Evolutionary conservation across 2,888 invertebrate species (phyloP), one percentile per base, ranked within the genome.

Genomic region (Eupithecia inturbata): DNA sequence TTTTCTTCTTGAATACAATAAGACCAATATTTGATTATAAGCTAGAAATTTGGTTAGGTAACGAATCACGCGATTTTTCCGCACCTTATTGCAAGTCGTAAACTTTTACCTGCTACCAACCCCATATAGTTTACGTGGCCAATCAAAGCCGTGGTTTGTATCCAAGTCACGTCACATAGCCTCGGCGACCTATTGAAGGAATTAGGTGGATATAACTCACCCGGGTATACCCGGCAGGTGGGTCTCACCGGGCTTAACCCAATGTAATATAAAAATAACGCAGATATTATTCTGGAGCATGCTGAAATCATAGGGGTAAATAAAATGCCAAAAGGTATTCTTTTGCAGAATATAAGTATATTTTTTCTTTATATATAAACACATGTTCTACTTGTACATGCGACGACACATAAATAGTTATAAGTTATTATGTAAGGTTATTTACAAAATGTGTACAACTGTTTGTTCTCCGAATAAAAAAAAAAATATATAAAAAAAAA

Each of bases 131-230:
- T 63, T 63, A 70, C 57, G 66, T 66, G 70, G 45, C 31, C 63
- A 70, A 57, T 68, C 64, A 12, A 41, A 70, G 19, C 22, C 53
- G n/a, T 67, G 62, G 33, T 70, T 64, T 16, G 64, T 67, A 53
- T n/a, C 67, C 72, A 16, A 45, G 64, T 75, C 75, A 75, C 75
- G 75, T 75, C 66, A 74, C 39, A 57, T 49, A 67, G 26, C 39
- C 33, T 53, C 26, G 70, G 53, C 41, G 49, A 62, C 66, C 74
- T 53, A 67, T 68, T 70, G 36, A 64, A 72, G 68, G 64, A 72
- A 70, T 75, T 72, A 72, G 63, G 71, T 70, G 62, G 63, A 68
- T 28, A 53, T 70, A 68, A 73, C 45, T 67, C 28, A 73, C 49
- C 68, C 22, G 71, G n/a, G 53, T 68, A 64, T 63, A 60, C 22